Conservation (phyloP, 1,140 invertebrate species). For the Diploscapter pachys region DNA sequence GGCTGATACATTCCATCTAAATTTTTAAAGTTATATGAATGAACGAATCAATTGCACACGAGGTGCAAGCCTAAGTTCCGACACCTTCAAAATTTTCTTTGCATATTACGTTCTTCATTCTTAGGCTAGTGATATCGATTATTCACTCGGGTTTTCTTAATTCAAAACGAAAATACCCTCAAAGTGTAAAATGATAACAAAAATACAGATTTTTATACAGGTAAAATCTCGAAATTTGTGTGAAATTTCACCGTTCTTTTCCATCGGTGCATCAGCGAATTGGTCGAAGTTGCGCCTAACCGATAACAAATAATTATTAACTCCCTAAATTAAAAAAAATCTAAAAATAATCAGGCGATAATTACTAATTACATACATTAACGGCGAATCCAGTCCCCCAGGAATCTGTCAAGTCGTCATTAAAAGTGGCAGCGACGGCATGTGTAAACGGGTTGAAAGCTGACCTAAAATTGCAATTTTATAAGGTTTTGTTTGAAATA, state of each 20-base stretch:
- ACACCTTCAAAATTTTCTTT: too few species aligned
- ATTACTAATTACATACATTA: conserved; percentile 31
- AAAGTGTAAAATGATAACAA: too few species aligned
- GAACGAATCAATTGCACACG: too few species aligned
- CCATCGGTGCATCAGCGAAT: conserved; percentile 35
- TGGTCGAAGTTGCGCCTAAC: conserved; percentile 37
- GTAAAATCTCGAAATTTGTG: too few species aligned
- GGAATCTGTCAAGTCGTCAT: conserved; percentile 43
- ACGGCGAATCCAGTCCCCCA: conserved; percentile 45
- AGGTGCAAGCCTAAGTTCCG: too few species aligned
- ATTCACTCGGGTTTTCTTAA: too few species aligned
- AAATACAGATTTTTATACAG: too few species aligned
- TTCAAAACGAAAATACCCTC: too few species aligned
- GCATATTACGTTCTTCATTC: too few species aligned
- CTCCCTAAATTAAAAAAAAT: conserved; percentile 24
- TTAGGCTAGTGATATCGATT: too few species aligned
- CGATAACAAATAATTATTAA: conserved; percentile 30
- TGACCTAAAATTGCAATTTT: conserved; percentile 18
- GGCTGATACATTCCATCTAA: conserved; percentile 37
- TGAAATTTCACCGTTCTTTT: conserved; percentile 30
- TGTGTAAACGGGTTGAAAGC: conserved; percentile 44
- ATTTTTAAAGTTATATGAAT: too few species aligned
- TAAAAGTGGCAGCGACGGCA: conserved; percentile 37
- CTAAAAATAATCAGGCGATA: too few species aligned
- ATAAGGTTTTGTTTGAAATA: background rate